phyloP scores from a whole-genome alignment of 2,888 invertebrate genomes.

The Lithophane socia region DNA sequence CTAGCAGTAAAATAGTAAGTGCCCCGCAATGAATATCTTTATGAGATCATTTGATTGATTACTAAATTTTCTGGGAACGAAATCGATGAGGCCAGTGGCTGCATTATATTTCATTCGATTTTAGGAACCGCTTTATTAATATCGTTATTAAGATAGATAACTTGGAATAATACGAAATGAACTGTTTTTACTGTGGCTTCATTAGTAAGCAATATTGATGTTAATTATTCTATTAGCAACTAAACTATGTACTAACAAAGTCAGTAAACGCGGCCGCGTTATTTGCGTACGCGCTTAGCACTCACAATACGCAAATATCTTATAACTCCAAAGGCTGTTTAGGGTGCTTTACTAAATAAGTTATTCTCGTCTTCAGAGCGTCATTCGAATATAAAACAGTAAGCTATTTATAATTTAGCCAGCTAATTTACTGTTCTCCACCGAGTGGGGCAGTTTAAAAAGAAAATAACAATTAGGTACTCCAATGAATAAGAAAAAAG shows the following conservation, averaged over 20 bases:
- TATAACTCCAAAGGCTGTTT: conserved; percentile 29
- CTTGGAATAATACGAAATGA: conserved; percentile 5
- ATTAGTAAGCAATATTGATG: conserved; percentile 60
- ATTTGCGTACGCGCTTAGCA: conserved; percentile 59
- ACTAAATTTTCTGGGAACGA: conserved; percentile 75
- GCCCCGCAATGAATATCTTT: conserved; percentile 85
- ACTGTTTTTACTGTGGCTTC: conserved; percentile 29
- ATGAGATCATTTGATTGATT: conserved; percentile 86
- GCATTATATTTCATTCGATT: conserved; percentile 28
- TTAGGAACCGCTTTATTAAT: conserved; percentile 18
- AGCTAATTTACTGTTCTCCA: conserved; percentile 51
- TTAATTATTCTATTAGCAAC: conserved; percentile 61
- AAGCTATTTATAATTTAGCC: conserved; percentile 57
- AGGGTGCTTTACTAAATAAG: conserved; percentile 42
- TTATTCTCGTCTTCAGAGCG: conserved; percentile 43
- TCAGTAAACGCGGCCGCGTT: conserved; percentile 50
- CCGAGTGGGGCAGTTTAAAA: conserved; percentile 50
- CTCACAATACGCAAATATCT: conserved; percentile 50
- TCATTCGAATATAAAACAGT: conserved; percentile 58
- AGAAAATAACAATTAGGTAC: conserved; percentile 72
- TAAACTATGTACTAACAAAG: conserved; percentile 59
- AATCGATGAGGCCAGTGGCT: conserved; percentile 55
- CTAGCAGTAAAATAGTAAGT: conserved; percentile 85
- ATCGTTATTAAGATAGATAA: conserved; percentile 3
- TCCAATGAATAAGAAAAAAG: conserved; percentile 74